These are phyloP conservation scores for Drosophila nigricruria DNA, from an alignment of 2,888 invertebrate species.

Conservation along the genomic window DNA sequence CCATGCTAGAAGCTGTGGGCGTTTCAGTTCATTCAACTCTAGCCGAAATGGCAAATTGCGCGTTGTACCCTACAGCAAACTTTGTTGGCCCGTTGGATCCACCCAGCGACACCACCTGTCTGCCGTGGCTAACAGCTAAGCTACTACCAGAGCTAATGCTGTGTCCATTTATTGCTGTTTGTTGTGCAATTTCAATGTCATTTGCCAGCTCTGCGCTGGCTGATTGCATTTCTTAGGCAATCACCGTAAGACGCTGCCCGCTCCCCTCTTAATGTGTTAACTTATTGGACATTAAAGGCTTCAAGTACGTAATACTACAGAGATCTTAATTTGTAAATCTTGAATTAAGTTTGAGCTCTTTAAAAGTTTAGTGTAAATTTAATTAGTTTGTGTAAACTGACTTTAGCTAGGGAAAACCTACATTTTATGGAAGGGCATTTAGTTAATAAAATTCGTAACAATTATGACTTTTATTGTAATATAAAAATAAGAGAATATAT, in stretches of 20 bases:
- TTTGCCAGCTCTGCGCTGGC: conserved; percentile 37
- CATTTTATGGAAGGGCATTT: conserved; percentile 3
- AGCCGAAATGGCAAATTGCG: conserved; percentile 10
- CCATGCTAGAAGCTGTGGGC: conserved; percentile 46
- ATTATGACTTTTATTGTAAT: not conserved
- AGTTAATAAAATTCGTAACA: not conserved
- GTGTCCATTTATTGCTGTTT: conserved; percentile 36
- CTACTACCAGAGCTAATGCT: conserved; percentile 49
- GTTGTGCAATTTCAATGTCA: conserved; percentile 69
- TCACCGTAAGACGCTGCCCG: not conserved
- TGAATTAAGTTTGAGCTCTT: conserved; percentile 2
- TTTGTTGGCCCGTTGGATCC: conserved; percentile 36
- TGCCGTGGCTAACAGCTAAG: conserved; percentile 39
- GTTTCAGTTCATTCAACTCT: conserved; percentile 69
- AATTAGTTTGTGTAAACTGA: conserved; percentile 2
- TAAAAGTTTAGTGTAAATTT: not conserved
- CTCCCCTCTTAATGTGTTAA: conserved; percentile 25
- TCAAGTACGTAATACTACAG: not conserved
- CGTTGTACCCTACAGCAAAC: conserved; percentile 29
- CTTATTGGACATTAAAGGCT: conserved; percentile 14
- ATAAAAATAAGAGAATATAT: not conserved
- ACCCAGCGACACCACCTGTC: conserved; percentile 35
- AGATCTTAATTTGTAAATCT: conserved; percentile 13
- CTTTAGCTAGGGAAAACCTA: not conserved
- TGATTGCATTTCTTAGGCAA: conserved; percentile 52